phyloP scores from a whole-genome alignment of 1,140 invertebrate genomes.

The Drosophila quadrilineata region DNA sequence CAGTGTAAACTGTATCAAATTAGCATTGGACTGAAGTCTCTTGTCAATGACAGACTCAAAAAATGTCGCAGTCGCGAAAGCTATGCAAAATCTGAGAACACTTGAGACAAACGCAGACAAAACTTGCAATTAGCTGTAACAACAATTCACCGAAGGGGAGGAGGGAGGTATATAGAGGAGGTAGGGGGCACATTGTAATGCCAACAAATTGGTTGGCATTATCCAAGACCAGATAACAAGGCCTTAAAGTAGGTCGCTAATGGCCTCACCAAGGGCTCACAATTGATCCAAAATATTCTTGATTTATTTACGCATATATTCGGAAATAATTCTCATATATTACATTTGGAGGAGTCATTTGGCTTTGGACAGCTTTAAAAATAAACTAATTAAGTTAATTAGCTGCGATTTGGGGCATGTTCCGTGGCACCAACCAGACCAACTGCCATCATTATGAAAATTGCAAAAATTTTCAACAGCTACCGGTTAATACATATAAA shows the following conservation, averaged over 20 bases:
- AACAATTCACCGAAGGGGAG: slow-evolving; percentile 5
- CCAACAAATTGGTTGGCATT: neutral
- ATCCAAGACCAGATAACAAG: too few species aligned
- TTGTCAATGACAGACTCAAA: slow-evolving; percentile 36
- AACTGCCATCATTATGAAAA: slow-evolving; percentile 42
- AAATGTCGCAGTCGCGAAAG: too few species aligned
- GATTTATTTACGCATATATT: slow-evolving; percentile 17
- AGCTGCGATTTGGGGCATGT: slow-evolving; percentile 34
- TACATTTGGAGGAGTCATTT: too few species aligned
- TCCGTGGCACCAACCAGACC: slow-evolving; percentile 8
- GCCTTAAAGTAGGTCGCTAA: slow-evolving; percentile 35
- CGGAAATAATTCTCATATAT: too few species aligned
- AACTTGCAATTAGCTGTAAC: slow-evolving; percentile 39
- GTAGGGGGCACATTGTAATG: slow-evolving; percentile 1
- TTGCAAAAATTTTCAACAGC: slow-evolving; percentile 41
- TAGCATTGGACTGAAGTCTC: slow-evolving; percentile 19
- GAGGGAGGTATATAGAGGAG: too few species aligned
- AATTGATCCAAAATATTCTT: slow-evolving; percentile 19
- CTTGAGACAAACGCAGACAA: slow-evolving; percentile 36
- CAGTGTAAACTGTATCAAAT: slow-evolving; percentile 26
- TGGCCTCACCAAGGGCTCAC: neutral
- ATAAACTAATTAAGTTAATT: slow-evolving; percentile 53
- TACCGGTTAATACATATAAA: slow-evolving; percentile 48
- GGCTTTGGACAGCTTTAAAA: slow-evolving; percentile 33
- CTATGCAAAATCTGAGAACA: slow-evolving; percentile 32